Evolutionary conservation across 1,140 invertebrate species (phyloP).

Genomic region (Neuroterus valhalla): DNA sequence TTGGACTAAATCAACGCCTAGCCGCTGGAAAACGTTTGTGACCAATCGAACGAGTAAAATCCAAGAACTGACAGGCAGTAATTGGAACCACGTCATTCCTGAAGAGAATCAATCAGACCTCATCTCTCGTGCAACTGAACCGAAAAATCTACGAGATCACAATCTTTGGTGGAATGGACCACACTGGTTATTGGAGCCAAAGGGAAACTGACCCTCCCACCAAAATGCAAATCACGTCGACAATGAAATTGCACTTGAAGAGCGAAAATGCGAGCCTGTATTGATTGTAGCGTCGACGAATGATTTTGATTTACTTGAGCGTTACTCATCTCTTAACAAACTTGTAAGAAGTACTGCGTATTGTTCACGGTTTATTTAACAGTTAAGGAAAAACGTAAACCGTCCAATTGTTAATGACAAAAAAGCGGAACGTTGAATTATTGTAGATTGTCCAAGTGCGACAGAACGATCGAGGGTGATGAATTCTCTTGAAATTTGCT

Average conservation of each 20-base stretch:
- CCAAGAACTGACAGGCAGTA: neutral
- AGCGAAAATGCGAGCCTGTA: neutral
- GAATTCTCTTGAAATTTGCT: neutral
- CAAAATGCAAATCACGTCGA: no score
- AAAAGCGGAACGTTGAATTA: no score
- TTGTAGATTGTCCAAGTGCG: neutral
- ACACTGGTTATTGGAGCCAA: slow-evolving; percentile 28
- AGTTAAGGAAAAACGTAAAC: neutral
- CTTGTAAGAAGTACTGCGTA: neutral
- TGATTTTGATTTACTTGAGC: neutral
- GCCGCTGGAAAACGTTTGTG: slow-evolving; percentile 61
- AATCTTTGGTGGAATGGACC: no score
- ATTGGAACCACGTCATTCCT: slow-evolving; percentile 46
- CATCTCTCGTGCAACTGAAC: no score
- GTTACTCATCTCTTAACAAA: neutral
- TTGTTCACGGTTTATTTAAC: neutral
- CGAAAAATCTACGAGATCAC: no score
- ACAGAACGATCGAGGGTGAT: neutral
- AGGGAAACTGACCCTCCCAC: slow-evolving; percentile 6
- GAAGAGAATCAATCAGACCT: slow-evolving; percentile 49
- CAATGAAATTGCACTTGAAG: no score
- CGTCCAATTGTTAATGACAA: no score
- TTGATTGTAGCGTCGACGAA: neutral
- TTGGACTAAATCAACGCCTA: slow-evolving; percentile 61
- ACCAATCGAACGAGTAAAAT: no score